Evolutionary conservation across 2,113 vertebrate genomes (phyloP), one percentile per base, ranked within the genome.

Genomic region (Cyprinodon tularosa): DNA sequence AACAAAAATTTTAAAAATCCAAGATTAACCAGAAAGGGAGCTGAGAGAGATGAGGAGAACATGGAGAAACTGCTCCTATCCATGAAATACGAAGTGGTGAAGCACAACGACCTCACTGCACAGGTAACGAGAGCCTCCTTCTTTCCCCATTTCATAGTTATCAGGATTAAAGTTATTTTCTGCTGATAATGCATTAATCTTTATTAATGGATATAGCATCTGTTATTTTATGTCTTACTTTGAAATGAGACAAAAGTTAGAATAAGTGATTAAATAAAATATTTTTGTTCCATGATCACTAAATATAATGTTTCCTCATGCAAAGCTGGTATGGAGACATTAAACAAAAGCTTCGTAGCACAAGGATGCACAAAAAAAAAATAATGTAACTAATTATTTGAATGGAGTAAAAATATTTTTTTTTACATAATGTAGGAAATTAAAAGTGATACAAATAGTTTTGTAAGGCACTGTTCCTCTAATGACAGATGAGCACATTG

Each of bases 81-180:
- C 38, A 74, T 96, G 67, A 88, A 82, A 39, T 96, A 95, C 1
- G 1, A 77, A 0, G 94, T 96, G 80, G 89, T 94, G 1, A 20
- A 36, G 57, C 3, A 90, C 68, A 78, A 3, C 39, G 78, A 96
- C 85, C 88, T 94, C 62, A 92, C 88, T 66, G 90, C 84, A 47
- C 3, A 93, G 95, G 96, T 96, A 92, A 12, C 8, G 48, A 20
- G 20, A 53, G 48, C 48, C 13, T 20, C 4, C 48, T 37, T 77
- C 48, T 37, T 77, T 50, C 20, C 15, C 1, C 37, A 12, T 22
- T 57, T 66, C 22, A 20, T 8, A 53, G 4, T 20, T 53, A 50
- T 14, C 12, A 50, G 14, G 47, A 50, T 13, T 14, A 50, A 50
- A 17, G 47, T 50, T 50, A 50, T 12, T 13, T 50, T 1, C 47